phyloP scores from a whole-genome alignment of 2,888 invertebrate genomes.

The Taenaris catops region DNA sequence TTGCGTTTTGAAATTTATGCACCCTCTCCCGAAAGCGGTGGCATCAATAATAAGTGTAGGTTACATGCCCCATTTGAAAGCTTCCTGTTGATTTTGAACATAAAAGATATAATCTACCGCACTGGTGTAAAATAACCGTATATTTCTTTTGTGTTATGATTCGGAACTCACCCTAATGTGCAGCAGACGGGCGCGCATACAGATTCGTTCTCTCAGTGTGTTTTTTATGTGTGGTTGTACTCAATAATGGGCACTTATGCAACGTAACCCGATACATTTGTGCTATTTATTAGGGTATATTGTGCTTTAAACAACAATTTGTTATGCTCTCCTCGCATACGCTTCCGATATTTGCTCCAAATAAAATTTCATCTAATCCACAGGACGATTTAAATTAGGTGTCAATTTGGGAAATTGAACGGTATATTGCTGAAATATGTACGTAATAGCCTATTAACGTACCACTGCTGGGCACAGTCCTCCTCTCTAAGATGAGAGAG shows the following conservation, averaged over 20 bases:
- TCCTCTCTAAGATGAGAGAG: no score
- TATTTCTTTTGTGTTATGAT: constrained; percentile 74
- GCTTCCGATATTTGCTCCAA: no score
- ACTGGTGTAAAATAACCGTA: constrained; percentile 77
- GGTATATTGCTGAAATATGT: no score
- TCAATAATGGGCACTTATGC: constrained; percentile 31
- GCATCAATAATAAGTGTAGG: constrained; percentile 77
- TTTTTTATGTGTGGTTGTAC: constrained; percentile 46
- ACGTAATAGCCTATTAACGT: no score
- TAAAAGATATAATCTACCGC: constrained; percentile 79
- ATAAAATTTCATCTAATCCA: no score
- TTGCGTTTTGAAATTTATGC: constrained; percentile 66
- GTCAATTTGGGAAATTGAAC: no score
- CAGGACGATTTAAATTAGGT: no score
- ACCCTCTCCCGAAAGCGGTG: constrained; percentile 55
- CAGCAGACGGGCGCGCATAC: constrained; percentile 49
- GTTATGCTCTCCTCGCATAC: no score
- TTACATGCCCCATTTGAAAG: constrained; percentile 78
- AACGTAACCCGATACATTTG: constrained; percentile 28
- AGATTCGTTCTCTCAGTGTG: constrained; percentile 39
- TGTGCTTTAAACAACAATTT: constrained; percentile 15
- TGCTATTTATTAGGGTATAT: constrained; percentile 22
- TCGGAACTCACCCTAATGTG: constrained; percentile 54
- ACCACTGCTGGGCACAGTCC: no score
- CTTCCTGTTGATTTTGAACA: constrained; percentile 78